These are phyloP conservation scores for Amyelois transitella DNA, from an alignment of 1,140 invertebrate genomes.

Conservation along the genomic window DNA sequence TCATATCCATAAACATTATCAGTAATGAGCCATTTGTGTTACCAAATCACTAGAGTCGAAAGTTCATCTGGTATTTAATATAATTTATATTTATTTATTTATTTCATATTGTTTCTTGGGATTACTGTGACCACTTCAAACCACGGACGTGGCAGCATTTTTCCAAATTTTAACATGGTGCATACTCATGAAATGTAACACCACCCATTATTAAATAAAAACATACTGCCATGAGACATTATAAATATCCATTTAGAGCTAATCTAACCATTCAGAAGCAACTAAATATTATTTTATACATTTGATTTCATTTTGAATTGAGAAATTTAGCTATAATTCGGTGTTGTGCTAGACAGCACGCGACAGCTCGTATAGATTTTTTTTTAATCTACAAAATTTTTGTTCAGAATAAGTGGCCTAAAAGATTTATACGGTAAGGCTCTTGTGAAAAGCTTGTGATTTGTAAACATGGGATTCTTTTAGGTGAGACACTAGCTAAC, in stretches of 20 bases:
- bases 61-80: neutral
- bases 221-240: constrained; percentile 4
- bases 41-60: neutral
- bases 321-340: too few species aligned
- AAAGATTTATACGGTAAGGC: too few species aligned
- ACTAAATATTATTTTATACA: neutral
- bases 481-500: too few species aligned
- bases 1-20: neutral
- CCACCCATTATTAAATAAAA: constrained; percentile 16
- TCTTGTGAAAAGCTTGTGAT: too few species aligned
- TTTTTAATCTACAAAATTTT: too few species aligned
- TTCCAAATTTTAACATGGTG: constrained; percentile 48
- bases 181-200: constrained; percentile 33
- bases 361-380: too few species aligned
- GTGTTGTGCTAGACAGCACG: too few species aligned
- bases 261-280: neutral
- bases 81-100: constrained; percentile 26
- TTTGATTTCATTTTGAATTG: neutral
- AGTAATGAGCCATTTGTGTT: neutral
- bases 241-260: neutral
- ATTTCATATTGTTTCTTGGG: constrained; percentile 28
- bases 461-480: too few species aligned
- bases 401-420: too few species aligned
- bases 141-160: constrained; percentile 43
- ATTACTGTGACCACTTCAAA: constrained; percentile 31